Evolutionary conservation across 1,140 invertebrate species (phyloP).

Genomic region (Drosophila trapezifrons): DNA sequence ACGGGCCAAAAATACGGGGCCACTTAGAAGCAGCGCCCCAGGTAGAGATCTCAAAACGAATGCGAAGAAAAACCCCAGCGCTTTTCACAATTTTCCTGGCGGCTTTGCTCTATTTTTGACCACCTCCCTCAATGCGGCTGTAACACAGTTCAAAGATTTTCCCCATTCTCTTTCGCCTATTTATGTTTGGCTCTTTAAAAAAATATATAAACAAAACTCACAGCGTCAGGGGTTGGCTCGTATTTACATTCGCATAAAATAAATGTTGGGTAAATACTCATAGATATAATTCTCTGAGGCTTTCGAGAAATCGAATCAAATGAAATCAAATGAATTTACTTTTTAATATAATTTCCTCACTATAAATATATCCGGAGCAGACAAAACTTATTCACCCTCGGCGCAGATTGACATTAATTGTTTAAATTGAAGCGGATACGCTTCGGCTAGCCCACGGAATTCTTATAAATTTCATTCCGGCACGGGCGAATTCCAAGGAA

Average conservation of each 20-base stretch:
- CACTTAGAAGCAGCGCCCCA: conserved; percentile 50
- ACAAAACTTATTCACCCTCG: conserved; percentile 54
- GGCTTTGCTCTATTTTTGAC: conserved; percentile 50
- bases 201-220: conserved; percentile 51
- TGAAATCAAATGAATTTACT: conserved; percentile 67
- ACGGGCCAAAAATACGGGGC: conserved; percentile 45
- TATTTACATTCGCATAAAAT: conserved; percentile 62
- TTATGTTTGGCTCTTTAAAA: conserved; percentile 37
- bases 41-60: conserved; percentile 35
- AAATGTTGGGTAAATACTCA: conserved; percentile 46
- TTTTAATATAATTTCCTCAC: conserved; percentile 47
- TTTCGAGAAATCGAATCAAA: conserved; percentile 45
- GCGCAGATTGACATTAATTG: conserved; percentile 76
- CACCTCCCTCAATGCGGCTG: conserved; percentile 24
- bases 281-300: conserved; percentile 21
- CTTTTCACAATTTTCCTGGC: conserved; percentile 20
- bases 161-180: conserved; percentile 16
- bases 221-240: conserved; percentile 18
- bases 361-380: conserved; percentile 38
- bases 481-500: conserved; percentile 14
- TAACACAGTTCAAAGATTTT: conserved; percentile 65
- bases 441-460: conserved; percentile 5
- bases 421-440: conserved; percentile 63
- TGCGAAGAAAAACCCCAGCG: conserved; percentile 2
- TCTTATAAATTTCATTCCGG: conserved; percentile 29